These are phyloP conservation scores for Ornithorhynchus anatinus DNA, from an alignment of 2,113 vertebrate genomes.

Conservation along the genomic window DNA sequence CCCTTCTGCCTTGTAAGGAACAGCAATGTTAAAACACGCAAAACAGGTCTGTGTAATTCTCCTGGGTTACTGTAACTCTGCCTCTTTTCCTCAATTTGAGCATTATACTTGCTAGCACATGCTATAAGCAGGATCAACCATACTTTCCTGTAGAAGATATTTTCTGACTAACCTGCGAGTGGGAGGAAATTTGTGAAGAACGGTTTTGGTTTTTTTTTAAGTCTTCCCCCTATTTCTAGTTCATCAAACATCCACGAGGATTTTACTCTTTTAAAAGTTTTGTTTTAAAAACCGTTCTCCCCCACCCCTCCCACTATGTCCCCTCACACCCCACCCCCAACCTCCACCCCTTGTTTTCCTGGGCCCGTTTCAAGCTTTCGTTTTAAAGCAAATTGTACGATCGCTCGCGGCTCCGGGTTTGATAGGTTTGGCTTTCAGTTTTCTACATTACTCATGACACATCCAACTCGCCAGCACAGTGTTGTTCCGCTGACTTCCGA, in stretches of 20 bases:
- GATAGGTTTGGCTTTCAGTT: neutral
- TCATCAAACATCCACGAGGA: accelerated
- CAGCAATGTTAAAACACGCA: too few relatives aligned
- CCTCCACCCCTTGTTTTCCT: too few relatives aligned
- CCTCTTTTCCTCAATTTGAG: neutral
- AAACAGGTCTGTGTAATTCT: too few relatives aligned
- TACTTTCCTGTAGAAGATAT: neutral
- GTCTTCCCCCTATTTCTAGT: neutral
- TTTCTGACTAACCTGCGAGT: accelerated
- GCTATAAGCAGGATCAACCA: neutral
- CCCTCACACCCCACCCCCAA: too few relatives aligned
- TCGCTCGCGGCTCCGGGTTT: neutral
- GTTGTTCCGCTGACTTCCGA: neutral
- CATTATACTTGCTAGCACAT: neutral
- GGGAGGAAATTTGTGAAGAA: neutral
- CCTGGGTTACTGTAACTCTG: neutral
- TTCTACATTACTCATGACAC: neutral
- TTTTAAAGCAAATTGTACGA: conserved; percentile 13
- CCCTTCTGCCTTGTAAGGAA: too few relatives aligned
- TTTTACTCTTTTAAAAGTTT: neutral
- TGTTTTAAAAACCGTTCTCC: neutral
- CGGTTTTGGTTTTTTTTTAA: neutral
- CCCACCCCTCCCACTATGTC: neutral
- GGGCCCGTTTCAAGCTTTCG: neutral
- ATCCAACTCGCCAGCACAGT: neutral